A percentile compares a stretch with the other conserved stretches of the same genome.
phyloP scores from a whole-genome alignment of 2,113 vertebrate genomes.

The Mesembrinibis cayennensis region DNA sequence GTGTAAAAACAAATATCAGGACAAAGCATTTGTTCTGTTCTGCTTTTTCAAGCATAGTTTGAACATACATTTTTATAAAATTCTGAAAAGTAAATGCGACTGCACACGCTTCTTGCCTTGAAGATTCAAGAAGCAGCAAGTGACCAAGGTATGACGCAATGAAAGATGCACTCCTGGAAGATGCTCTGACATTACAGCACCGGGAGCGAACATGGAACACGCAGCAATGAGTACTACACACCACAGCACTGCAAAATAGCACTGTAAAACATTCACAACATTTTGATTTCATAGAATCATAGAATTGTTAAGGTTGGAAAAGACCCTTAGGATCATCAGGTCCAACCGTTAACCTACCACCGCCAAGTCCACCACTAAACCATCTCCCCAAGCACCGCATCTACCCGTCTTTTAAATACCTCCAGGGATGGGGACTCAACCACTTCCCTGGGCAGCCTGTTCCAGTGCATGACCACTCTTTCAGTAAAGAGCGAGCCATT shows the following conservation, averaged over 20 bases:
- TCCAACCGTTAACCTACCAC: no score
- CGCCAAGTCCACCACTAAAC: no score
- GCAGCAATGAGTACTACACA: neutral
- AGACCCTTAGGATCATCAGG: no score
- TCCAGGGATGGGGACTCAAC: no score
- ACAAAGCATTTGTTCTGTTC: neutral
- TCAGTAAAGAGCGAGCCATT: no score
- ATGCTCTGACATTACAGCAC: neutral
- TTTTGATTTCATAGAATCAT: no score
- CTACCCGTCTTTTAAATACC: no score
- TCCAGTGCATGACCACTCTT: no score
- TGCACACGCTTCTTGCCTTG: neutral
- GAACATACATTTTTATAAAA: neutral
- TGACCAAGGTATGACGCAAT: neutral
- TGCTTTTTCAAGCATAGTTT: neutral
- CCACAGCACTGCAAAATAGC: neutral
- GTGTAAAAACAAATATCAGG: neutral
- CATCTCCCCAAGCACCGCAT: no score
- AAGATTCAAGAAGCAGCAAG: neutral
- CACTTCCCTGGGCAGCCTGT: no score
- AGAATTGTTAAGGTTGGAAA: no score
- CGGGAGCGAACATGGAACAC: fast-evolving
- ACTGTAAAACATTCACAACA: neutral
- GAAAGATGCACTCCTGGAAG: neutral
- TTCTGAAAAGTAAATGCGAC: neutral